Base-by-base conservation (phyloP, 2,888 invertebrate genomes). In the Lamproptera curius region DNA sequence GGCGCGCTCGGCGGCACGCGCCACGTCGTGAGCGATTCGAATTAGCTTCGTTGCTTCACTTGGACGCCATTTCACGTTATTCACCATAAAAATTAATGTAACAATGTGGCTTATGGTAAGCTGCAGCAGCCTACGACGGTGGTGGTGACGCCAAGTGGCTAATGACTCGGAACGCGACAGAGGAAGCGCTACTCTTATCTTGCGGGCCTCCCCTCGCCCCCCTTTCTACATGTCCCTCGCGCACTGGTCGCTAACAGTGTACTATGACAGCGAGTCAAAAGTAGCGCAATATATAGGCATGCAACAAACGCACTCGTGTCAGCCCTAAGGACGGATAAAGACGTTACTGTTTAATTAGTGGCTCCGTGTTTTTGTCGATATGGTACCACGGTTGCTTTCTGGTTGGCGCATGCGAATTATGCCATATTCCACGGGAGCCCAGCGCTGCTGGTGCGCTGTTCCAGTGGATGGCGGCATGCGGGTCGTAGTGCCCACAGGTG, bases 131-230 rank as follows among this genome's bases (percentile, higher is more conserved):
- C 20, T 20, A 6, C 20, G 4, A 20, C 9, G 31, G 65, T 62
- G 67, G 56, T 66, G 64, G 67, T 67, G 68, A 59, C 65, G 43
- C 16, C 20, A 36, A 36, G 44, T 37, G 38, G 72, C 78, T 79
- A 82, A 80, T 82, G 79, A 78, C 64, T 73, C 70, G 79, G 74
- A 81, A 82, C 82, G 74, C 71, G 73, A n/a, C n/a, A n/a, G n/a
- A 77, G 78, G 77, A 79, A 79, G 77, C 72, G 60, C 64, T 54
- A 63, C 66, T 8, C 65, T 75, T 80, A 76, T 79, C 78, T n/a
- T n/a, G 68, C 16, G 3, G 20, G 1, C 6, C 10, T 2, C 35
- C 10, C 23, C 9, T 1, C 11, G 17, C 14, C 23, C 5, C 31
- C 1, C 31, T n/a, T n/a, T n/a, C n/a, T n/a, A n/a, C n/a, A n/a